Base-by-base conservation (phyloP, 1,140 invertebrate species). In the Drosophila orosa region DNA sequence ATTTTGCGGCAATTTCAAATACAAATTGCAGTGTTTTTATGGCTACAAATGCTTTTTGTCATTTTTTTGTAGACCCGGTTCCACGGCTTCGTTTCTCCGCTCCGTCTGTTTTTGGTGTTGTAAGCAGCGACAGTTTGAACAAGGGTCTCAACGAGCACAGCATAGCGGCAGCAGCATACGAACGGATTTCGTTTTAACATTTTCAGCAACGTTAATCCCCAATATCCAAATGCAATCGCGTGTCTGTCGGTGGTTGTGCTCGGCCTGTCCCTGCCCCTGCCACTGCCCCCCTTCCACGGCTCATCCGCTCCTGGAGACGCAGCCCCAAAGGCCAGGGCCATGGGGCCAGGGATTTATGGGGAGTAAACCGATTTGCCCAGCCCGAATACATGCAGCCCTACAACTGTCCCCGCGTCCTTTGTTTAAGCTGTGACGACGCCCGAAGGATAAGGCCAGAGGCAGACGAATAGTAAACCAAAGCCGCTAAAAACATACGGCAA, bases 1-100 rank as follows among this genome's bases (percentile, higher is more conserved):
- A 87, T 89, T 87, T 89, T 89, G 83, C 84, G 83, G 84, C 83
- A 89, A 87, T 87, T 87, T 87, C 84, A 87, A 87, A 87, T 87
- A 87, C 83, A 87, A 87, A 87, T 87, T 87, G 84, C 83, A 89
- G 72, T 83, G 84, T 87, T 87, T 87, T 86, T 87, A 86, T 86
- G 79, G 79, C 83, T 87, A 87, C 83, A 86, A 83, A 87, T 86
- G 83, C 83, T 82, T 78, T 82, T 75, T 78, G 73, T 85, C 65
- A 68, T 78, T 78, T 80, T 85, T 76, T 59, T 58, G 15, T 29
- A 35, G 59, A 24, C 61, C 24, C 33, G 62, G 24, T 39, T 57
- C 31, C 22, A 37, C 31, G 40, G n/a, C 61, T 48, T 39, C 15
- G n/a, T 10, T 52, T 54, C 22, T 15, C 42, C 25, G 3, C 42